Evolutionary conservation across 2,888 invertebrate species (phyloP).

Genomic region (Folsomia manolachei): DNA sequence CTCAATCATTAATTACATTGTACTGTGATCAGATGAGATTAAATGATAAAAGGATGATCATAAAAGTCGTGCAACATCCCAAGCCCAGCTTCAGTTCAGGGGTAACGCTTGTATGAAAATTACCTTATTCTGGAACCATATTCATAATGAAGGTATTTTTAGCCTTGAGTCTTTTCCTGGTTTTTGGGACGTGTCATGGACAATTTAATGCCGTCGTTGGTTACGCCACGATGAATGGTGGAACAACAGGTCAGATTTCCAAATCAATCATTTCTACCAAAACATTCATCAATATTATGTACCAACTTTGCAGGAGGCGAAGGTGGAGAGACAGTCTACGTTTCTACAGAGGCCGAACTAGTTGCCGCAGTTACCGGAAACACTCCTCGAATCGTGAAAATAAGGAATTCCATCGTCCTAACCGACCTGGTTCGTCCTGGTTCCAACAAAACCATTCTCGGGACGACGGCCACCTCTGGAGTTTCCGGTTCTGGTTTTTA

Average conservation of each 20-base stretch:
- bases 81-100: no score
- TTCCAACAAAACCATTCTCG: constrained; percentile 26
- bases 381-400: constrained; percentile 10
- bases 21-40: no score
- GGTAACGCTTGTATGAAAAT: no score
- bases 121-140: no score
- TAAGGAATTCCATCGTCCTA: constrained; percentile 12
- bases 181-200: no score
- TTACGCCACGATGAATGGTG: constrained; percentile 19
- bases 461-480: neutral
- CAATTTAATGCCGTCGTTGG: constrained; percentile 7
- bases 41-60: no score
- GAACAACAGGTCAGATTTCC: constrained; percentile 16
- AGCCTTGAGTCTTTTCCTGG: neutral
- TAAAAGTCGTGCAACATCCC: no score
- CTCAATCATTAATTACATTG: no score
- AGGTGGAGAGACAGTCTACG: constrained; percentile 19
- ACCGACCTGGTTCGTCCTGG: constrained; percentile 13
- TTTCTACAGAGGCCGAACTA: constrained; percentile 17
- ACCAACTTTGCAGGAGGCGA: constrained; percentile 18
- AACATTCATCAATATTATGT: neutral
- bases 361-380: constrained; percentile 20
- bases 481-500: constrained; percentile 21
- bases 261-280: neutral
- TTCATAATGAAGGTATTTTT: no score